Conservation (phyloP, 2,888 invertebrate species). For the Orthosia gracilis region DNA sequence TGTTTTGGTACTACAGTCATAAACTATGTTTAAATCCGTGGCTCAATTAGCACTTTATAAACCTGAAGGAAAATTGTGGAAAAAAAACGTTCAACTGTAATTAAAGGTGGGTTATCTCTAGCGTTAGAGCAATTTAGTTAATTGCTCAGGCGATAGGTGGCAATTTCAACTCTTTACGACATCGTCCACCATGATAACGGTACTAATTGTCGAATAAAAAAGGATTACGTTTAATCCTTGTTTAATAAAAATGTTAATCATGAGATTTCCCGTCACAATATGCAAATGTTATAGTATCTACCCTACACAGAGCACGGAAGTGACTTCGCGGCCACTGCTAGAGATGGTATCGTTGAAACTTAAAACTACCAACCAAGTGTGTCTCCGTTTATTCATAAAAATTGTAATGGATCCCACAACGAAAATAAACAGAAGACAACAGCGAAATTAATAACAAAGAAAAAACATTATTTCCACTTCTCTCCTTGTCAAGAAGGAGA, state of each 20-base stretch:
- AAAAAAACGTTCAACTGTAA: slow-evolving; percentile 71
- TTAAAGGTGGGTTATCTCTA: slow-evolving; percentile 82
- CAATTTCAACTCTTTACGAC: slow-evolving; percentile 90
- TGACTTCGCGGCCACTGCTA: not conserved
- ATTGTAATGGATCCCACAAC: too few species aligned
- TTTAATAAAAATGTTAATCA: slow-evolving; percentile 91
- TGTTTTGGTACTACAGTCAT: slow-evolving; percentile 32
- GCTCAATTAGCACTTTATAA: slow-evolving; percentile 77
- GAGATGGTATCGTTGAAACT: too few species aligned
- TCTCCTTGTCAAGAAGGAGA: not conserved
- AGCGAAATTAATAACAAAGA: too few species aligned
- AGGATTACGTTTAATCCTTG: slow-evolving; percentile 89
- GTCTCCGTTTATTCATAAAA: too few species aligned
- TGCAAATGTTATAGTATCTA: slow-evolving; percentile 85
- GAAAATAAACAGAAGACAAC: too few species aligned
- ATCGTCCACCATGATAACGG: slow-evolving; percentile 85
- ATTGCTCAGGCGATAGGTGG: slow-evolving; percentile 86
- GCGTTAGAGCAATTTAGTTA: slow-evolving; percentile 84
- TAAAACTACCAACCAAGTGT: too few species aligned
- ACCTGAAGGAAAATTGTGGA: slow-evolving; percentile 72
- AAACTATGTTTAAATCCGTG: slow-evolving; percentile 62
- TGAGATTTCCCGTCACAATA: slow-evolving; percentile 86
- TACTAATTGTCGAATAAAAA: slow-evolving; percentile 91
- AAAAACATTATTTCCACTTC: too few species aligned
- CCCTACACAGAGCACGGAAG: slow-evolving; percentile 44